phyloP scores from a whole-genome alignment of 2,797 vertebrate genomes.

The Triplophysa yarkandensis region DNA sequence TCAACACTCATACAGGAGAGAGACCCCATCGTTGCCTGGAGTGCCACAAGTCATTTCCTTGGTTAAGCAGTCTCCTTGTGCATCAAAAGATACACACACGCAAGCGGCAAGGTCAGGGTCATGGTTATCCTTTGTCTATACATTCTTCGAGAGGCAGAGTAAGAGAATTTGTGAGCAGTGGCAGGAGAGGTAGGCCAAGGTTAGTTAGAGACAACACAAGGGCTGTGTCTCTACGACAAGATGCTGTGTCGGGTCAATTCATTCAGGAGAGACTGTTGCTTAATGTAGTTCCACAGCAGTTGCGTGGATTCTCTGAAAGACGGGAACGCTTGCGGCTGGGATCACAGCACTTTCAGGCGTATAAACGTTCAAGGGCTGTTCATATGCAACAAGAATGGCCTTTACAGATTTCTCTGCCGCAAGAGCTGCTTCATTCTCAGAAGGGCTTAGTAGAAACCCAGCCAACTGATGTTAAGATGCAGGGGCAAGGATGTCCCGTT shows the following conservation, averaged over 20 bases:
- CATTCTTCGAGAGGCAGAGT: conserved; percentile 51
- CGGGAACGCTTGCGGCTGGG: conserved; percentile 58
- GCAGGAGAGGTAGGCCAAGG: conserved; percentile 68
- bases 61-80: conserved; percentile 80
- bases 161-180: conserved; percentile 50
- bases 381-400: conserved; percentile 63
- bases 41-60: conserved; percentile 80
- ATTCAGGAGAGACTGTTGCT: conserved; percentile 62
- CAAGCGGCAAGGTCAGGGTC: conserved; percentile 69
- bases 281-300: conserved; percentile 56
- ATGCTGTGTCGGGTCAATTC: conserved; percentile 54
- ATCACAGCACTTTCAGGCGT: conserved; percentile 52
- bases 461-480: conserved; percentile 36
- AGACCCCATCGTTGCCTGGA: conserved; percentile 79
- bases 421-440: conserved; percentile 48
- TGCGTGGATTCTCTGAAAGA: conserved; percentile 57
- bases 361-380: conserved; percentile 63
- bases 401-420: conserved; percentile 35
- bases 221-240: conserved; percentile 45
- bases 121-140: conserved; percentile 54
- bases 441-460: conserved; percentile 38
- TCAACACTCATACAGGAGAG: conserved; percentile 82
- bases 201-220: conserved; percentile 57
- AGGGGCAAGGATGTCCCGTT: conserved; percentile 45
- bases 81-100: conserved; percentile 81